phyloP scores from a whole-genome alignment of 2,113 vertebrate genomes.

The Rhinolophus ferrumequinum region DNA sequence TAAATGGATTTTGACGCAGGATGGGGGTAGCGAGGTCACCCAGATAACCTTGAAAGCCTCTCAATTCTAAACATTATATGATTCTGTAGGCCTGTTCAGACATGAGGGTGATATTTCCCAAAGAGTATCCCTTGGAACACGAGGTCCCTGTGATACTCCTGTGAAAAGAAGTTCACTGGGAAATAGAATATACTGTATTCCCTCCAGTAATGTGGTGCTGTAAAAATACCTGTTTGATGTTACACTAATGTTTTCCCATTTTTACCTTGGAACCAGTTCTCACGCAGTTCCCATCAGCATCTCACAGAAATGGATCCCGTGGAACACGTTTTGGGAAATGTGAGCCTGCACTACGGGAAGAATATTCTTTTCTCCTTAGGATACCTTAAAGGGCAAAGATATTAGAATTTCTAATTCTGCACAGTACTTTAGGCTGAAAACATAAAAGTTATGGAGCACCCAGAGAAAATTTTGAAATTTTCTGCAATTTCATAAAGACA shows the following conservation, averaged over 20 bases:
- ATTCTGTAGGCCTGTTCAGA: background rate
- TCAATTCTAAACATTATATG: background rate
- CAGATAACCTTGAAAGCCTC: background rate
- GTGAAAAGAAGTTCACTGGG: background rate
- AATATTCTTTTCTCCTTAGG: background rate
- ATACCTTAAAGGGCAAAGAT: background rate
- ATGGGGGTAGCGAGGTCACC: background rate
- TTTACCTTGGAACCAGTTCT: background rate
- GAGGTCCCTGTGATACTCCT: background rate
- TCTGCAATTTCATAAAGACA: slow-evolving; percentile 47
- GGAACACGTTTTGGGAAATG: background rate
- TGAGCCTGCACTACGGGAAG: background rate
- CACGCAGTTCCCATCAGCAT: background rate
- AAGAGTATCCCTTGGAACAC: background rate
- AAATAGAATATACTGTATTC: background rate
- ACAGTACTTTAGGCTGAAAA: slow-evolving; percentile 24
- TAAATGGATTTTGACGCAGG: background rate
- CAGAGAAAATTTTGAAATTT: background rate
- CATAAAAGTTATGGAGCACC: background rate
- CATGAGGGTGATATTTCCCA: background rate
- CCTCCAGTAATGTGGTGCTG: background rate
- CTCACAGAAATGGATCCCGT: background rate
- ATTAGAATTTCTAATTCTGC: slow-evolving; percentile 1
- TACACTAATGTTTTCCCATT: background rate
- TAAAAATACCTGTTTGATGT: background rate